Base-by-base conservation (phyloP, 2,797 vertebrate genomes). In the Aulostomus chinensis region DNA sequence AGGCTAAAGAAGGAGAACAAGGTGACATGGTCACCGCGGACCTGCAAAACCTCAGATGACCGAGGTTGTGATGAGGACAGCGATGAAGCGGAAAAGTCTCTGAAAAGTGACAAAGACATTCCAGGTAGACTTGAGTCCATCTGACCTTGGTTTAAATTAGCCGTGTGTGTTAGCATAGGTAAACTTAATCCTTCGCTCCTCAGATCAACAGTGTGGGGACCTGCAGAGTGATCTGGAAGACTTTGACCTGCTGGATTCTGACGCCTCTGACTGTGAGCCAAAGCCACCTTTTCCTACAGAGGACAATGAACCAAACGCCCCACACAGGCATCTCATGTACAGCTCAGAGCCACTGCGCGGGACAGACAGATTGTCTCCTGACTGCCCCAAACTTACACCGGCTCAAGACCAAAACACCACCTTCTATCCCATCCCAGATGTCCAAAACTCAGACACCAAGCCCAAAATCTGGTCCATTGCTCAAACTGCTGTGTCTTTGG, bases 381-480 rank as follows among this genome's bases (percentile, higher is more conserved):
- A 89, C 50, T 75, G 77, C 50, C 80, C 88, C 32, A 86, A 91
- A 28, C 58, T 90, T 1, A 75, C 83, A n/a, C 29, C 89, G 1
- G 73, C 63, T 36, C 77, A 68, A 17, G 78, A 91, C 56, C 82
- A 91, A 49, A 90, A 81, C 63, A 88, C 84, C 8, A 15, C 88
- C 0, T 87, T 94, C 73, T 92, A 90, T 57, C 69, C 91, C 10
- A 88, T 78, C 45, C 88, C 90, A 59, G 94, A 93, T 61, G 77
- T 89, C 68, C 86, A 78, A 66, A 87, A 77, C 18, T 62, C 83
- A 43, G 91, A 93, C 45, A 72, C 47, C 73, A 99, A 97, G 73
- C 93, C 96, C 29, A 98, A 98, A 88, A 98, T 99, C 56, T 99
- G 97, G 97, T 99, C 97, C 9, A 93, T 98, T 32, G 96, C 97